phyloP scores from a whole-genome alignment of 1,140 invertebrate species.

The Ceratosolen solmsi region DNA sequence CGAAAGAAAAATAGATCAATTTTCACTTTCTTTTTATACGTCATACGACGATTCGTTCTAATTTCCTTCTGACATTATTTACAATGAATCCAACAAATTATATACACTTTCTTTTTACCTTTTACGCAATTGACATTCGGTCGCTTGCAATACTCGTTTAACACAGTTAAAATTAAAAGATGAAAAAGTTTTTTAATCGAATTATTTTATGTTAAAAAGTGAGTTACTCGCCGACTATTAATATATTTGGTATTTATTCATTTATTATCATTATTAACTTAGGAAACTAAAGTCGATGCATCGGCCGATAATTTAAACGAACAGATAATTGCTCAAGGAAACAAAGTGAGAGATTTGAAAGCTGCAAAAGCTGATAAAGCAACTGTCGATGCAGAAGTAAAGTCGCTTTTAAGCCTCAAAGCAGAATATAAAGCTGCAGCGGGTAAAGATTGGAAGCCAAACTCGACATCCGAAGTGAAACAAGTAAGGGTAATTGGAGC shows the following conservation, averaged over 20 bases:
- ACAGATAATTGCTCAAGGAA: constrained; percentile 55
- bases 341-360: constrained; percentile 72
- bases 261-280: no score
- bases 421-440: constrained; percentile 78
- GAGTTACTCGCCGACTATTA: no score
- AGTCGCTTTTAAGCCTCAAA: constrained; percentile 80
- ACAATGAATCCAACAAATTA: background rate
- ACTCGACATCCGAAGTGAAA: constrained; percentile 26
- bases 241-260: no score
- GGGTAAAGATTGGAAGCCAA: constrained; percentile 80
- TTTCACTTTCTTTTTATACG: background rate
- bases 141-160: background rate
- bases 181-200: no score
- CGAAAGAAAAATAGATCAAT: background rate
- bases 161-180: no score
- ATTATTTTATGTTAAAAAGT: no score
- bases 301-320: constrained; percentile 22
- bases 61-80: background rate
- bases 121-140: background rate
- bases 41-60: background rate
- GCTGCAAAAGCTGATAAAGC: constrained; percentile 66
- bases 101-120: constrained; percentile 14
- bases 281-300: background rate
- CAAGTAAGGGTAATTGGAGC: constrained; percentile 37
- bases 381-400: constrained; percentile 77